Conservation (phyloP, 2,797 vertebrate genomes). For the Melanitta fusca region DNA sequence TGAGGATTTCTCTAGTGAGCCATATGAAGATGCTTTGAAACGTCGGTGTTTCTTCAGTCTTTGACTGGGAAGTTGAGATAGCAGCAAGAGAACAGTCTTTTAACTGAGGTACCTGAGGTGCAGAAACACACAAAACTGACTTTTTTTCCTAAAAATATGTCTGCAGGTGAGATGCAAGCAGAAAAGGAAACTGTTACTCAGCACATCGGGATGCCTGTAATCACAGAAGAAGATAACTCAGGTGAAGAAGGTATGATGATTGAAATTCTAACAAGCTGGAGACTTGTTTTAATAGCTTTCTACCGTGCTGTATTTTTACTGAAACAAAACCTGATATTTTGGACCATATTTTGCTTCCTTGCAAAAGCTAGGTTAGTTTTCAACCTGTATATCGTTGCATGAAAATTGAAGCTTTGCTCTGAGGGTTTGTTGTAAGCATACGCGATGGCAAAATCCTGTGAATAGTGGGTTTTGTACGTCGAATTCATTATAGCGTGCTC, state of each 20-base stretch:
- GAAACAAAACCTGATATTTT: background rate
- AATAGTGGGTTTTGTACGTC: accelerated
- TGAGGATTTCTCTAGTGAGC: background rate
- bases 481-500: background rate
- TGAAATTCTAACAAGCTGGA: background rate
- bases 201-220: conserved; percentile 76
- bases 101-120: background rate
- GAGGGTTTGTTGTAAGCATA: background rate
- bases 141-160: conserved; percentile 1
- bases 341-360: background rate
- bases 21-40: background rate
- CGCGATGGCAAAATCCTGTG: accelerated
- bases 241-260: conserved; percentile 57
- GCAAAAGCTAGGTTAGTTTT: background rate
- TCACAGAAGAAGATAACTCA: conserved; percentile 61
- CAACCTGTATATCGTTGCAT: background rate
- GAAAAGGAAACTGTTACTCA: conserved; percentile 3
- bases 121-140: background rate
- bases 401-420: background rate
- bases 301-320: background rate
- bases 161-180: conserved; percentile 49
- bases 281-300: background rate
- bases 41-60: background rate
- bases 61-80: background rate
- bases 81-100: background rate